phyloP scores from a whole-genome alignment of 2,113 vertebrate genomes.

The Connochaetes taurinus region DNA sequence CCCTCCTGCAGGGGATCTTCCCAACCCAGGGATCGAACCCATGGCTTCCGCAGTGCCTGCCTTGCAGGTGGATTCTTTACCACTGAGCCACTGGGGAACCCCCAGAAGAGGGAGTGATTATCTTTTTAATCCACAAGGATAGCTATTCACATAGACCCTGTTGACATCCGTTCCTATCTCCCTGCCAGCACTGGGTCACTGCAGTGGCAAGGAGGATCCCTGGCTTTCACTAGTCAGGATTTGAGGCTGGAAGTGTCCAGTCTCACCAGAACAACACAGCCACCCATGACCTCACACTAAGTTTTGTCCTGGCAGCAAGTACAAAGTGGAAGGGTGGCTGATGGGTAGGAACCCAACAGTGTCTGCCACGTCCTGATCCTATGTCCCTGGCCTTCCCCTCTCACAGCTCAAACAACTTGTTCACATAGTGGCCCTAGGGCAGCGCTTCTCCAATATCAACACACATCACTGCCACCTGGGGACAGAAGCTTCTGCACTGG shows the following conservation, averaged over 20 bases:
- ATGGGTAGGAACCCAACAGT: neutral
- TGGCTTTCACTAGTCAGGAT: neutral
- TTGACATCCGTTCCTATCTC: neutral
- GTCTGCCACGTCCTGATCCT: rapidly evolving
- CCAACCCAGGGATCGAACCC: neutral
- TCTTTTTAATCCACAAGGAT: neutral
- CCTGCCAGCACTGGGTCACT: neutral
- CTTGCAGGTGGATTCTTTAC: neutral
- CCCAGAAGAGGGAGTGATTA: neutral
- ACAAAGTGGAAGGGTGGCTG: neutral
- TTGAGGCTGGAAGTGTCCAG: neutral
- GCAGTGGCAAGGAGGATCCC: rapidly evolving
- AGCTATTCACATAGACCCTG: neutral
- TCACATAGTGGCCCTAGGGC: neutral
- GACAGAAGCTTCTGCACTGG: neutral
- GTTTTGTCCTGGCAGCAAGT: neutral
- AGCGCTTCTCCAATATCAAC: neutral
- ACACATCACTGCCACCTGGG: neutral
- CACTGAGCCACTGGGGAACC: neutral
- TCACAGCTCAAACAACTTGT: neutral
- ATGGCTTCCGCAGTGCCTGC: neutral
- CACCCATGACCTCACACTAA: neutral
- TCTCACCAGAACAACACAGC: neutral
- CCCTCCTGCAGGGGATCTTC: neutral
- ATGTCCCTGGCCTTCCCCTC: neutral